A percentile compares a stretch with the other conserved stretches of the same genome.
Conservation (phyloP, 1,140 invertebrate species). For the Cyrtorhinus lividipennis region DNA sequence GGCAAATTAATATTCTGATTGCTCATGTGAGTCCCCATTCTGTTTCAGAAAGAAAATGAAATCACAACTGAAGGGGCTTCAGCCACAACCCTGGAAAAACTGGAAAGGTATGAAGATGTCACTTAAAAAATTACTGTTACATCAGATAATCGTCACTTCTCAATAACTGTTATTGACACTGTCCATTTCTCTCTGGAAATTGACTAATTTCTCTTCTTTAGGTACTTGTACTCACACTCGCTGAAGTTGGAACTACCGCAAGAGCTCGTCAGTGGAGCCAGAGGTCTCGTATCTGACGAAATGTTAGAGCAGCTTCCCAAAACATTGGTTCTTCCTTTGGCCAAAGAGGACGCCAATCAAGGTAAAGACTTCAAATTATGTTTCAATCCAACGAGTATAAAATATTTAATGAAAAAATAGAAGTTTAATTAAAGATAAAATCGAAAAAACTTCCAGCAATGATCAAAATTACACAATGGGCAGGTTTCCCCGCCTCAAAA, state of each 20-base stretch:
- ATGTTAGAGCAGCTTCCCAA: slow-evolving; percentile 8
- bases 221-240: slow-evolving; percentile 18
- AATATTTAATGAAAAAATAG: slow-evolving; percentile 7
- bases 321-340: slow-evolving; percentile 6
- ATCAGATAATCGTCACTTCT: no score
- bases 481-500: no score
- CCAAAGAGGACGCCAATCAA: slow-evolving; percentile 8
- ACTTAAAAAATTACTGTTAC: no score
- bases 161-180: no score
- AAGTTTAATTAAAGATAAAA: no score
- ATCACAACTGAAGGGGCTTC: not conserved
- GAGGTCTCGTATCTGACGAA: slow-evolving; percentile 19
- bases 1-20: no score
- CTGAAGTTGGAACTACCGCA: slow-evolving; percentile 9
- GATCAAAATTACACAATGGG: no score
- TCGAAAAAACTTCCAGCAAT: no score
- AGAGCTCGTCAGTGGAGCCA: slow-evolving; percentile 22
- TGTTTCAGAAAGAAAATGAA: not conserved
- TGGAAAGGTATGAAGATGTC: slow-evolving; percentile 14
- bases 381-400: not conserved
- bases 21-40: no score
- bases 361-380: slow-evolving; percentile 1
- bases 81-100: slow-evolving; percentile 9
- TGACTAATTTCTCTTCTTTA: not conserved
- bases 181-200: no score